A percentile compares a stretch with the other conserved stretches of the same genome.
phyloP scores from a whole-genome alignment of 2,113 vertebrate genomes.

The Periophthalmus modestus region DNA sequence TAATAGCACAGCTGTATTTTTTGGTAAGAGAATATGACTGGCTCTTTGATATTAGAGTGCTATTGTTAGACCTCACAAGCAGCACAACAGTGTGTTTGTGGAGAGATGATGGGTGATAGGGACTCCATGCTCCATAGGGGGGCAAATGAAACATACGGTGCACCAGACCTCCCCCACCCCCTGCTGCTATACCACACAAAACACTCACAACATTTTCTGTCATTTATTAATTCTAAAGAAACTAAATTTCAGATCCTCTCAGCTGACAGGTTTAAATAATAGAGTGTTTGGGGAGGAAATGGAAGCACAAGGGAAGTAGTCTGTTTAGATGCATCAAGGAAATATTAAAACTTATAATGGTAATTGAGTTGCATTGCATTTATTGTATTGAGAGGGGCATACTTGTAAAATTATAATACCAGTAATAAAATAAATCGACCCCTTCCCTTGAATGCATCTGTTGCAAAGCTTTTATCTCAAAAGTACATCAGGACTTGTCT shows the following conservation, averaged over 20 bases:
- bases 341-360: conserved; percentile 12
- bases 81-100: conserved; percentile 5
- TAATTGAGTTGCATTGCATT: neutral
- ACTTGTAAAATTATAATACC: neutral
- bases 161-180: conserved; percentile 39
- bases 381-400: neutral
- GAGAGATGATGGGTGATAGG: conserved; percentile 56
- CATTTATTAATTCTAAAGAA: conserved; percentile 56
- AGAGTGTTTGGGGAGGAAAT: conserved; percentile 37
- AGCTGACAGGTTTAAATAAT: conserved; percentile 59
- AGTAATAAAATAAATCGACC: conserved; percentile 10
- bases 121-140: conserved; percentile 56
- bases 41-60: neutral
- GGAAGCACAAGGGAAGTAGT: conserved; percentile 43
- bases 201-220: conserved; percentile 28
- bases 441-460: conserved; percentile 38
- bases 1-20: neutral
- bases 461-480: conserved; percentile 53
- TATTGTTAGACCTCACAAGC: conserved; percentile 19
- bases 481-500: conserved; percentile 32
- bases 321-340: conserved; percentile 29
- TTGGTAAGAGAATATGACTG: neutral
- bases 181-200: conserved; percentile 28
- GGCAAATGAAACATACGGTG: conserved; percentile 68
- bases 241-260: conserved; percentile 31